phyloP scores from a whole-genome alignment of 2,113 vertebrate genomes.

The Ceuthmochares aereus region DNA sequence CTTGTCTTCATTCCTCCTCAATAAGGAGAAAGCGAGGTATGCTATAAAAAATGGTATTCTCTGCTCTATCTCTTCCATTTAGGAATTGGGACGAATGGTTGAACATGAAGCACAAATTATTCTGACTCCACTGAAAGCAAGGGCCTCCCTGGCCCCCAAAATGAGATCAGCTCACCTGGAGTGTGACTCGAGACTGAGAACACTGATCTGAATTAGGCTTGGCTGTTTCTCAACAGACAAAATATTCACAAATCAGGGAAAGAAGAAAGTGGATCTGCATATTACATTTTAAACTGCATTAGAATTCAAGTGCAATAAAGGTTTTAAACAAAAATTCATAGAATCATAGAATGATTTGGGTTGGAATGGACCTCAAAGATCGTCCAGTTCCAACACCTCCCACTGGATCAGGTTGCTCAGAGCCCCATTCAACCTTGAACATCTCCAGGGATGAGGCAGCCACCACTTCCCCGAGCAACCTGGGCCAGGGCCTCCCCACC shows the following conservation, averaged over 20 bases:
- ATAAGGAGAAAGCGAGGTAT: not conserved
- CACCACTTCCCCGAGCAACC: no score
- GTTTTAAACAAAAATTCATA: not conserved
- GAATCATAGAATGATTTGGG: no score
- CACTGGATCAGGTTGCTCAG: no score
- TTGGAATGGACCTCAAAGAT: no score
- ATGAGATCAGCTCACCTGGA: not conserved
- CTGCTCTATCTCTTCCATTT: not conserved
- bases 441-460: no score
- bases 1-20: not conserved
- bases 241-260: not conserved
- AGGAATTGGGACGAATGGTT: not conserved
- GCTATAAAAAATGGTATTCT: not conserved
- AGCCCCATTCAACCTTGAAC: no score
- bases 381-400: no score
- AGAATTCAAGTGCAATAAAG: not conserved
- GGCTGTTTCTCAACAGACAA: not conserved
- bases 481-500: no score
- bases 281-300: not conserved
- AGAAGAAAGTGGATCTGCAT: not conserved
- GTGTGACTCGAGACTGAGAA: not conserved
- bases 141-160: not conserved
- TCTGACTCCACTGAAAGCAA: not conserved
- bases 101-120: not conserved
- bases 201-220: not conserved